These are phyloP conservation scores for Deroptyus accipitrinus DNA, from an alignment of 2,113 vertebrate genomes.

Conservation along the genomic window DNA sequence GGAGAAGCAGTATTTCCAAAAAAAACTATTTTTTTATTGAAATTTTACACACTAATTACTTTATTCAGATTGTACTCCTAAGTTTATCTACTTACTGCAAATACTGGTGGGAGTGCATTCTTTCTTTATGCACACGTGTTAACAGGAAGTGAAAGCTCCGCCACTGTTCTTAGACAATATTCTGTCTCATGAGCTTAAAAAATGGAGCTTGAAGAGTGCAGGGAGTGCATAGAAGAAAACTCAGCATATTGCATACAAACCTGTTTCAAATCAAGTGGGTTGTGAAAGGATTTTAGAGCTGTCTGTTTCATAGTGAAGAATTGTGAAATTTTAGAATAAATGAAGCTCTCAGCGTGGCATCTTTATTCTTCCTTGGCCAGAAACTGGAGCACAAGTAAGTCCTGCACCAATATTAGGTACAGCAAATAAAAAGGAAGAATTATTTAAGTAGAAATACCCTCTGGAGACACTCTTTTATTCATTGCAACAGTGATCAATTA, in stretches of 20 bases:
- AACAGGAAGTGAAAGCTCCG: not conserved
- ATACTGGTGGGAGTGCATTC: not conserved
- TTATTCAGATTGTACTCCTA: not conserved
- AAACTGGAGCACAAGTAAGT: not conserved
- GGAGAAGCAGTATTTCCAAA: not conserved
- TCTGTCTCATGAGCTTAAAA: not conserved
- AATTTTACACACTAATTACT: not conserved
- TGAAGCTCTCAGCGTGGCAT: not conserved
- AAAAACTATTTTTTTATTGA: not conserved
- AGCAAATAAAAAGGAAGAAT: not conserved
- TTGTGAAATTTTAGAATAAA: not conserved
- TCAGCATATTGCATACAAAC: not conserved
- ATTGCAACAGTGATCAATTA: not conserved
- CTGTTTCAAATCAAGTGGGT: not conserved
- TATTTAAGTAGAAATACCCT: not conserved
- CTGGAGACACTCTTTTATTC: not conserved
- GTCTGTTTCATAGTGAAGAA: not conserved
- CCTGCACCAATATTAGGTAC: not conserved
- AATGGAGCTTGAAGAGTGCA: not conserved
- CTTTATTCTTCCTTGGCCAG: not conserved
- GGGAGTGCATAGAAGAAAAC: not conserved
- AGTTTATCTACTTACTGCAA: not conserved
- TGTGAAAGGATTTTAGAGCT: not conserved
- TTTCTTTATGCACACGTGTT: not conserved
- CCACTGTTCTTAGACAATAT: not conserved